Conservation (phyloP, 2,797 vertebrate genomes). For the Pogoniulus pusillus region DNA sequence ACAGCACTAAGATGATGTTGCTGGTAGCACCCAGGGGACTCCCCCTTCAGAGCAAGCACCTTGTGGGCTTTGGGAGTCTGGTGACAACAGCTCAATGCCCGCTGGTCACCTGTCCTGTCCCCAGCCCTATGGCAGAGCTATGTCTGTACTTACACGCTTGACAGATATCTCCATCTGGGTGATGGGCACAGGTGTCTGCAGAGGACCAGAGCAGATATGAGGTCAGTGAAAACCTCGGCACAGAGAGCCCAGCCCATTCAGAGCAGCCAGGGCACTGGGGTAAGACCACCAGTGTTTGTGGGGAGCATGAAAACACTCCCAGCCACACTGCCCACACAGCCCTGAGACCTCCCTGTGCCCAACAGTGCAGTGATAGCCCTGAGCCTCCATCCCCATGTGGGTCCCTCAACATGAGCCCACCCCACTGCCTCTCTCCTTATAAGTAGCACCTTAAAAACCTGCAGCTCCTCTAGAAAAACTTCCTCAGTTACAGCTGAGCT, state of each 20-base stretch:
- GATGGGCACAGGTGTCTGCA: slow-evolving; percentile 86
- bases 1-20: neutral
- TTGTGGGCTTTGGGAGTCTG: neutral
- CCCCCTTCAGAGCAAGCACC: neutral
- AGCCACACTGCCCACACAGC: neutral
- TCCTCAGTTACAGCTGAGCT: slow-evolving; percentile 82
- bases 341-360: neutral
- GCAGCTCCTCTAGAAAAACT: slow-evolving; percentile 90
- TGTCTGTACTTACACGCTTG: slow-evolving; percentile 84
- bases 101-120: neutral
- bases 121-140: fast-evolving
- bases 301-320: neutral
- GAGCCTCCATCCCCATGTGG: fast-evolving
- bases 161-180: slow-evolving; percentile 93
- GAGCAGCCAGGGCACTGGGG: fast-evolving
- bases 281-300: neutral
- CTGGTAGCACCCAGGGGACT: fast-evolving
- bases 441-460: slow-evolving; percentile 88
- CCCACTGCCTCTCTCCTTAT: neutral
- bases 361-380: neutral
- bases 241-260: fast-evolving
- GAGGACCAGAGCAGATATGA: neutral
- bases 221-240: neutral
- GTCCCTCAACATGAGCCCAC: neutral
- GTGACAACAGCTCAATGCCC: neutral